Conservation (phyloP, 2,113 vertebrate genomes). For the Bucco capensis region DNA sequence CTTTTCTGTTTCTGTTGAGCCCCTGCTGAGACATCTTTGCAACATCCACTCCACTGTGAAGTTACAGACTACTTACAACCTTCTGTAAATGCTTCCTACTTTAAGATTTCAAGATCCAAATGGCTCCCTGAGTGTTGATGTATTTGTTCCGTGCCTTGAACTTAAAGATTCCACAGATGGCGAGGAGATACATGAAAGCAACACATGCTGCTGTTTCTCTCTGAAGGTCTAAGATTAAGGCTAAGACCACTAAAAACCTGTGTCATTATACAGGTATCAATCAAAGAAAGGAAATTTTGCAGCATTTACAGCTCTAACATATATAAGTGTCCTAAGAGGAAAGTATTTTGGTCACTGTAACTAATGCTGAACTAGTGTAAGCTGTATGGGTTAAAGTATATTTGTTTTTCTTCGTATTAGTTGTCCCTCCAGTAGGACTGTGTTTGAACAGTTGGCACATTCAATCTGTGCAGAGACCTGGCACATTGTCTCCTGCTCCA, state of each 20-base stretch:
- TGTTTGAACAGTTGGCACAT: constrained; percentile 20
- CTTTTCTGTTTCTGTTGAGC: not conserved
- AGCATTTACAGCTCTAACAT: not conserved
- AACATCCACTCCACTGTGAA: not conserved
- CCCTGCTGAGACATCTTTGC: not conserved
- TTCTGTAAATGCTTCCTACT: not conserved
- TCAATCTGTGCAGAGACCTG: not conserved
- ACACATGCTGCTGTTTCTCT: not conserved
- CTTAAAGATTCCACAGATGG: not conserved
- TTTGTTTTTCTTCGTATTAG: not conserved
- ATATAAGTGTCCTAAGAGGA: not conserved
- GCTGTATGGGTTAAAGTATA: not conserved
- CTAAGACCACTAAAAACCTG: not conserved
- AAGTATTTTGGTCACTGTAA: not conserved
- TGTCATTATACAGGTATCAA: not conserved
- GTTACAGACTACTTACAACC: not conserved
- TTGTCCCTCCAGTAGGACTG: not conserved
- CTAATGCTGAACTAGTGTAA: not conserved
- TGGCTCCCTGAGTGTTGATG: not conserved
- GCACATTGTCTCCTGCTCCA: not conserved
- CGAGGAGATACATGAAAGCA: not conserved
- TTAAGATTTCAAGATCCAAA: not conserved
- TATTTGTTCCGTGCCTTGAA: constrained; percentile 8
- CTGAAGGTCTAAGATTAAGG: not conserved
- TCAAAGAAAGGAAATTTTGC: not conserved